Evolutionary conservation across 2,797 vertebrate species (phyloP).

Genomic region (Cuniculus paca): DNA sequence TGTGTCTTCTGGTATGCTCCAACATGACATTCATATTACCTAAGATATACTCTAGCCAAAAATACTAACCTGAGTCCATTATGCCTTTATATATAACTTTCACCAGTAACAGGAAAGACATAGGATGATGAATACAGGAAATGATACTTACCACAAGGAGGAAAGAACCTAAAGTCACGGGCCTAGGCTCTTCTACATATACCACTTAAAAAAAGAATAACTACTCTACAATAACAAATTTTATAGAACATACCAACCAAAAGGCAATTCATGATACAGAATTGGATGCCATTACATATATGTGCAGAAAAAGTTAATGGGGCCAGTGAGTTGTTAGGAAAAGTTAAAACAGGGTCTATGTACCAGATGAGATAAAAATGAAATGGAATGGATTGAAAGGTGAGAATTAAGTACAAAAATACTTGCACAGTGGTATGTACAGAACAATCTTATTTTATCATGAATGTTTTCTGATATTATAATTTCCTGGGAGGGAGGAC

Average conservation of each 20-base stretch:
- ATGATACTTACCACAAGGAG: neutral
- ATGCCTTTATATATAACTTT: slow-evolving; percentile 18
- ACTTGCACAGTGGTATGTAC: neutral
- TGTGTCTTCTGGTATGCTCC: neutral
- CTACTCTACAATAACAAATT: neutral
- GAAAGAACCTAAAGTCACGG: slow-evolving; percentile 24
- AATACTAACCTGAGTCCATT: neutral
- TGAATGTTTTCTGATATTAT: neutral
- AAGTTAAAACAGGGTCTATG: neutral
- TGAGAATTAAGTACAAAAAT: neutral
- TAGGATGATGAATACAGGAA: slow-evolving; percentile 1
- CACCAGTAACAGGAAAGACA: neutral
- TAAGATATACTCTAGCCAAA: slow-evolving; percentile 31
- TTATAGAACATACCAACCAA: neutral
- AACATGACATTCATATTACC: neutral
- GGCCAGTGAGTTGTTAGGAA: neutral
- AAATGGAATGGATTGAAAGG: slow-evolving; percentile 3
- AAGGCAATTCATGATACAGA: neutral
- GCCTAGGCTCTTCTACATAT: neutral
- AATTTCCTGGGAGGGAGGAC: neutral
- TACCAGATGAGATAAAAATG: neutral
- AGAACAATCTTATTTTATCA: neutral
- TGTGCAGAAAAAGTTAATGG: neutral
- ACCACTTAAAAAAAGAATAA: neutral
- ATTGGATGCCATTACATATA: neutral